phyloP scores from a whole-genome alignment of 2,797 vertebrate genomes.

The Leptodactylus fallax region DNA sequence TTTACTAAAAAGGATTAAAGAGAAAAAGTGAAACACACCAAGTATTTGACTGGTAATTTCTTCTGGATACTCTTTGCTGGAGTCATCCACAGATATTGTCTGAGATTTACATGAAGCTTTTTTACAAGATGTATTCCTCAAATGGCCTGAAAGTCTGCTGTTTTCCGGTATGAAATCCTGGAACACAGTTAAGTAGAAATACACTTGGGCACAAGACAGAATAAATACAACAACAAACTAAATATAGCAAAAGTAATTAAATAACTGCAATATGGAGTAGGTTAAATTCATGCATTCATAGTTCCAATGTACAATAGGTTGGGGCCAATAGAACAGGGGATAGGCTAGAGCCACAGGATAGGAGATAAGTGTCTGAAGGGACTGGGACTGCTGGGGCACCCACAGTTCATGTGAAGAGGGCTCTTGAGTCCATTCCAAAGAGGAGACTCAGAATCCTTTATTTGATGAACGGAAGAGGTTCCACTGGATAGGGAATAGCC shows the following conservation, averaged over 20 bases:
- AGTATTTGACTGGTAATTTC: conserved; percentile 44
- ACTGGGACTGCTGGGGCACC: too few relatives aligned
- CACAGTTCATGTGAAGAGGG: too few relatives aligned
- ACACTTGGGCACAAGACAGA: not conserved
- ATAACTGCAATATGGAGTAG: not conserved
- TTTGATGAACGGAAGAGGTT: too few relatives aligned
- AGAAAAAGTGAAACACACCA: conserved; percentile 38
- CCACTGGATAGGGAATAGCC: too few relatives aligned
- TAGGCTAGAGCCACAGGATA: too few relatives aligned
- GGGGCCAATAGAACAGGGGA: too few relatives aligned
- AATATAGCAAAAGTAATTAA: not conserved
- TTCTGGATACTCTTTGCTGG: conserved; percentile 15
- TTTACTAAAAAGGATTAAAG: not conserved
- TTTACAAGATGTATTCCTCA: conserved; percentile 32
- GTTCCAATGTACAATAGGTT: too few relatives aligned
- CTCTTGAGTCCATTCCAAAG: too few relatives aligned
- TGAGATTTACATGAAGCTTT: conserved; percentile 43
- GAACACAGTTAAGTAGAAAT: not conserved
- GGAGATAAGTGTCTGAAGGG: too few relatives aligned
- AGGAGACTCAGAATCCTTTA: too few relatives aligned
- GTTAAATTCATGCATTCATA: too few relatives aligned
- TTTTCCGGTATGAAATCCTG: conserved; percentile 39
- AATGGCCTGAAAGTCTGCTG: not conserved
- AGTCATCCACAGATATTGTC: not conserved
- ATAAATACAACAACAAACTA: not conserved